A percentile compares a stretch with the other conserved stretches of the same genome.
Evolutionary conservation across 64 coral and sea anemone genomes (phyloP).

Genomic region (Actinia equina): DNA sequence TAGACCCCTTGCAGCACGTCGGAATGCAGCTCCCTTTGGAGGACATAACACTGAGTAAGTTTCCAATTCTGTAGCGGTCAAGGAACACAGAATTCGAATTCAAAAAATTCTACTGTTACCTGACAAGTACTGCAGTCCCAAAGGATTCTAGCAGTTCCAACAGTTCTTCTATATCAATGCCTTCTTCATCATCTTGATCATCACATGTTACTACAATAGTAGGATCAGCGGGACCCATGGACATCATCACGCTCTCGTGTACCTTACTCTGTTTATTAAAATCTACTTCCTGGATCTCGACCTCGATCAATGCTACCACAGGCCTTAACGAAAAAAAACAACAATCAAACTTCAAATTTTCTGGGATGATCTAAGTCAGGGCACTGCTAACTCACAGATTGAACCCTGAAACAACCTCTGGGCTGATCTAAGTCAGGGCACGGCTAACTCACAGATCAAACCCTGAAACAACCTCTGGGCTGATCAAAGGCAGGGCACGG

Average conservation of each 20-base stretch:
- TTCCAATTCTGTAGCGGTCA: no score
- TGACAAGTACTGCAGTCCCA: slow-evolving; percentile 86
- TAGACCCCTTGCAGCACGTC: no score
- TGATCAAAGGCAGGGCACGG: no score
- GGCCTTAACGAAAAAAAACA: slow-evolving; percentile 46
- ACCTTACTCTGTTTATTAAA: slow-evolving; percentile 66
- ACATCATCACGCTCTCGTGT: slow-evolving; percentile 84
- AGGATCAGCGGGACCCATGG: slow-evolving; percentile 97
- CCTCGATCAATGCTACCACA: slow-evolving; percentile 88
- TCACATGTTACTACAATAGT: slow-evolving; percentile 82
- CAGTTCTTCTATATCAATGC: slow-evolving; percentile 76
- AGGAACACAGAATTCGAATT: not conserved
- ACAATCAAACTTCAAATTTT: no score
- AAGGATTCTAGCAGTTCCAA: slow-evolving; percentile 69
- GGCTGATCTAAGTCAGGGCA: no score
- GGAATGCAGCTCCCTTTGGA: no score
- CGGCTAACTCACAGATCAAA: no score
- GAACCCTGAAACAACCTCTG: no score
- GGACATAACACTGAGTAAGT: no score
- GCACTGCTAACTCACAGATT: no score
- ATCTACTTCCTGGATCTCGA: slow-evolving; percentile 93
- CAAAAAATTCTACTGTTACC: slow-evolving; percentile 16
- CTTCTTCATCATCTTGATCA: slow-evolving; percentile 39
- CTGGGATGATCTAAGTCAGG: no score
- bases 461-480: no score